A percentile compares a stretch with the other conserved stretches of the same genome.
Conservation (phyloP, 2,113 vertebrate genomes). For the Bombycilla garrulus region DNA sequence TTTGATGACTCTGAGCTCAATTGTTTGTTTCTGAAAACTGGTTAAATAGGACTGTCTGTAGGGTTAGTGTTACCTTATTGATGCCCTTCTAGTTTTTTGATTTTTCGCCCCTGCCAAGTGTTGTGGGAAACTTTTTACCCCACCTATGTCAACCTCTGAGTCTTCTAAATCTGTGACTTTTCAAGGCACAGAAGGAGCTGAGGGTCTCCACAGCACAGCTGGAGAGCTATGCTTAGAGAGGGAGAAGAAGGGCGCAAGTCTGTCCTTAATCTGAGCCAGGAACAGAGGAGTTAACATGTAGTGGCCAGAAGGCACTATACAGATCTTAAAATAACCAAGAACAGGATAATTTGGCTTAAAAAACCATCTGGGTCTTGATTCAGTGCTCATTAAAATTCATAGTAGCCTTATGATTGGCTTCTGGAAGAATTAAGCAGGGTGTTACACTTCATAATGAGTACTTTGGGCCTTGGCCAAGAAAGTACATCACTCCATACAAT, state of each 20-base stretch:
- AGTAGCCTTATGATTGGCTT: conserved; percentile 47
- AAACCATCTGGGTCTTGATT: conserved; percentile 46
- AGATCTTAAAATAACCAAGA: conserved; percentile 50
- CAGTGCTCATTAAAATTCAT: conserved; percentile 42
- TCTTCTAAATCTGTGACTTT: background rate
- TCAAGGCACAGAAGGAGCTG: background rate
- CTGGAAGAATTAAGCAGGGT: conserved; percentile 22
- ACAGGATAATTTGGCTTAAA: conserved; percentile 45
- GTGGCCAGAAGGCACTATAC: conserved; percentile 13
- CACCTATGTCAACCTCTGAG: background rate
- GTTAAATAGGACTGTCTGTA: background rate
- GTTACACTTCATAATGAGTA: conserved; percentile 14
- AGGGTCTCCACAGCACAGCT: background rate
- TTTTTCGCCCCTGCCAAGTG: background rate
- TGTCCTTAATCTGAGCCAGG: background rate
- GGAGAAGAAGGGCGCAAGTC: background rate
- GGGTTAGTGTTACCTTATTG: background rate
- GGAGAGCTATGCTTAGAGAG: background rate
- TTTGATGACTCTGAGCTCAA: background rate
- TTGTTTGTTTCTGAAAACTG: background rate
- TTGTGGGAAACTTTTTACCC: background rate
- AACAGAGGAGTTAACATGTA: background rate
- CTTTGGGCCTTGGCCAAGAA: conserved; percentile 5
- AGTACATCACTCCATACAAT: background rate
- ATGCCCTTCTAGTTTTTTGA: background rate